These are phyloP conservation scores for Macropis europaea DNA, from an alignment of 2,888 invertebrate genomes.

Conservation along the genomic window DNA sequence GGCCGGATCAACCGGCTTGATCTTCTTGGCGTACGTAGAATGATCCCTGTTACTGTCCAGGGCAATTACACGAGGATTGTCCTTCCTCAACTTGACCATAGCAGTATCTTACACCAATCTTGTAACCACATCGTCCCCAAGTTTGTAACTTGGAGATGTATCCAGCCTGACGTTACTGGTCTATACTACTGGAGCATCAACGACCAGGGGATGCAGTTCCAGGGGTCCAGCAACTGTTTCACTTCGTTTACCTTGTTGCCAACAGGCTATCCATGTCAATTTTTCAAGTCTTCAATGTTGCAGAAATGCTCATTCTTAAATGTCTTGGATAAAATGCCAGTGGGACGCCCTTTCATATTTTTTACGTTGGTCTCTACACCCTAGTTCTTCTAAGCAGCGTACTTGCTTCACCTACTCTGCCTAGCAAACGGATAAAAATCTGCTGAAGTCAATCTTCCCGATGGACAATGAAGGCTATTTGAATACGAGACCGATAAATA, in stretches of 20 bases:
- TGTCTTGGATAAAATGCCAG: constrained; percentile 97
- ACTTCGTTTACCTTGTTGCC: constrained; percentile 90
- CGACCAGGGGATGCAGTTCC: constrained; percentile 83
- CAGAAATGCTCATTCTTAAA: constrained; percentile 95
- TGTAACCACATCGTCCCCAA: constrained; percentile 91
- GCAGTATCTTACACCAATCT: constrained; percentile 97
- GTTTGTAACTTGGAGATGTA: constrained; percentile 90
- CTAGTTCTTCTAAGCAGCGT: too few relatives aligned
- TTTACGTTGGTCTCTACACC: too few relatives aligned
- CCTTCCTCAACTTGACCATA: constrained; percentile 88
- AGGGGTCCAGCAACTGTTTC: constrained; percentile 84
- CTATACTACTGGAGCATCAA: constrained; percentile 87
- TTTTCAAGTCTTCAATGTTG: constrained; percentile 94
- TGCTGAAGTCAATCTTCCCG: too few relatives aligned
- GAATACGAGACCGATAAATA: constrained; percentile 37
- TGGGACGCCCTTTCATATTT: constrained; percentile 89
- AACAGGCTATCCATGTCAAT: constrained; percentile 99
- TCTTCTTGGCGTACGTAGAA: constrained; percentile 97
- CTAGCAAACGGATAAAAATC: too few relatives aligned
- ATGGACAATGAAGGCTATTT: constrained; percentile 28
- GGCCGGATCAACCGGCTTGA: constrained; percentile 86
- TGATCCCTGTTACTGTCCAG: constrained; percentile 99
- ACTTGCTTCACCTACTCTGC: too few relatives aligned
- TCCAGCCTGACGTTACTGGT: constrained; percentile 87
- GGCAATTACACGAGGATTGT: constrained; percentile 90